Base-by-base conservation (phyloP, 2,797 vertebrate genomes). In the Selene dorsalis region DNA sequence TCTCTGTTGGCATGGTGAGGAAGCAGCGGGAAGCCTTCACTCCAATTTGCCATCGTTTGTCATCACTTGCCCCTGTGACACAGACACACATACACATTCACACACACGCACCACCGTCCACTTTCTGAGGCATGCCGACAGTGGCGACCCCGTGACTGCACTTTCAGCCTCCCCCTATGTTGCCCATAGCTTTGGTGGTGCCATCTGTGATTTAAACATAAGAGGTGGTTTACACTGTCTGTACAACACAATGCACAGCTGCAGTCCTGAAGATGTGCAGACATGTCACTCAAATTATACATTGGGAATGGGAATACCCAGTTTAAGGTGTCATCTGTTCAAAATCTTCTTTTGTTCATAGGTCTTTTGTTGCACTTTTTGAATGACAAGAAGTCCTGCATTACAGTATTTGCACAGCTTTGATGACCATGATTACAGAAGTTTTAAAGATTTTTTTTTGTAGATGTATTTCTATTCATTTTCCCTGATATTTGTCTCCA, bases 11-110 rank as follows among this genome's bases (percentile, higher is more conserved):
- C 91, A 91, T 92, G 87, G 88, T 79, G 79, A 91, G 86, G 4
- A 26, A 92, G 69, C 93, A 84, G 92, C 80, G 38, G 94, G 94
- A 90, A 89, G 92, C 92, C 92, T 95, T 95, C 95, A 94, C 90
- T 95, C 93, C 93, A 95, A 95, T 95, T 95, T 95, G 94, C 94
- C 89, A 95, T 95, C 87, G 91, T 94, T 95, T 95, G 93, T 95
- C 95, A 94, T 91, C 86, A 89, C 90, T 93, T 94, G 93, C 93
- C 94, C 94, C 84, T 83, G 79, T 94, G 94, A 94, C 92, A 93
- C 59, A 62, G 13, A 86, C 65, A 87, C 47, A 43, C 32, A 83
- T 55, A 82, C 57, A 75, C 32, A 71, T 47, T 75, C 50, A 72
- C 26, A 80, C 61, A 65, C 73, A 59, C 74, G 47, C 57, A 71